A percentile compares a stretch with the other conserved stretches of the same genome.
Evolutionary conservation across 2,888 invertebrate genomes (phyloP).

Genomic region (Patella ulyssiponensis): DNA sequence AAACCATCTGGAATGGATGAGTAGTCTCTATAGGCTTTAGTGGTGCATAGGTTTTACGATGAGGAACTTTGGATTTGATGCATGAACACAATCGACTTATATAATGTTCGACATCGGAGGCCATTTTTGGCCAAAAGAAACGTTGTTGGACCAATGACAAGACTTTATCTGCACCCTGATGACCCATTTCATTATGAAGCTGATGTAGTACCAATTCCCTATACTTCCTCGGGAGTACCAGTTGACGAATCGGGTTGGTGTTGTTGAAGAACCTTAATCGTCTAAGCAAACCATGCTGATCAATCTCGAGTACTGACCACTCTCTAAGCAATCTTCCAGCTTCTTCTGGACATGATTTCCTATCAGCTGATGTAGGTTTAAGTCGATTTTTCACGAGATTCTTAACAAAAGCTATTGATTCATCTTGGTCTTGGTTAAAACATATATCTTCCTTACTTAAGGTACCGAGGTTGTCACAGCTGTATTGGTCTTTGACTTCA

Average conservation of each 20-base stretch:
- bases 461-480: background rate
- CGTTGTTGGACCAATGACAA: too few species aligned
- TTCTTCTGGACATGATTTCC: background rate
- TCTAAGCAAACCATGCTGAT: constrained; percentile 10
- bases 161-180: too few species aligned
- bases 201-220: constrained; percentile 12
- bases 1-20: too few species aligned
- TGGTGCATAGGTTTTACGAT: too few species aligned
- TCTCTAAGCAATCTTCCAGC: constrained; percentile 10
- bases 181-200: constrained; percentile 30
- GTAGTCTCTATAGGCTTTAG: too few species aligned
- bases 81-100: too few species aligned
- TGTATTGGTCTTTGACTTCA: background rate
- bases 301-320: constrained; percentile 17
- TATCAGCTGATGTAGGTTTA: constrained; percentile 9
- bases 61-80: too few species aligned
- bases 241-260: background rate
- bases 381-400: background rate
- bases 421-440: constrained; percentile 14
- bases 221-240: constrained; percentile 28
- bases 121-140: too few species aligned
- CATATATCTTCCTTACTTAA: constrained; percentile 12
- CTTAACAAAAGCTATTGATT: constrained; percentile 6
- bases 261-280: background rate
- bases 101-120: too few species aligned